Evolutionary conservation across 1,140 invertebrate species (phyloP), one percentile per base, ranked within the genome.

Genomic region (Nebria ingens): DNA sequence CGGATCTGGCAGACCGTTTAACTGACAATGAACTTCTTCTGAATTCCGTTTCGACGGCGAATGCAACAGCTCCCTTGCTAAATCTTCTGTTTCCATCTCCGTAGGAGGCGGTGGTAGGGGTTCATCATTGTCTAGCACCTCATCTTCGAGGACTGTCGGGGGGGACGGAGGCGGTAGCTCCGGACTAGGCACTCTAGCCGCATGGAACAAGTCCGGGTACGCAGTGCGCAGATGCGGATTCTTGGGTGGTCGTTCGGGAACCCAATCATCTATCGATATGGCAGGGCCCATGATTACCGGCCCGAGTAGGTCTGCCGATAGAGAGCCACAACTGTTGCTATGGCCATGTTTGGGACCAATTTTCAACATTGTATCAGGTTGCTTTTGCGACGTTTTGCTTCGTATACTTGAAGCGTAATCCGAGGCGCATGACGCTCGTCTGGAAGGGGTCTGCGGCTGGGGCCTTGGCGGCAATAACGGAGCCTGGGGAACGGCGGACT

Each of bases 21-120:
- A 9, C 15, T 45, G 40, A 11, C 6, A 45, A 17, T 45, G 40
- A 3, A 45, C 40, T 45, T 45, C 40, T 45, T 45, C 40, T 3
- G 15, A 4, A 17, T 45, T 45, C 3, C 3, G 15, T 17, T 17
- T 17, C 6, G 25, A n/a, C 6, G 25, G n/a, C 6, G 25, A 34
- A 34, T 34, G 25, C n/a, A 9, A 9, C 6, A 6, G 6, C n/a
- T 60, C 58, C 22, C 63, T 60, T 9, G 62, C 54, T 17, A 61
- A 38, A 3, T 65, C 53, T 12, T 65, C 62, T 40, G 59, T 64
- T 61, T 76, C 70, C 42, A 77, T 65, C 59, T 81, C 78, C 11
- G 79, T 76, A 19, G 85, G 85, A 6, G 85, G 83, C 1, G 82
- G 84, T n/a, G 85, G 85, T 51, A 87, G 68, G 2, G 84, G 84